Evolutionary conservation across 1,140 invertebrate genomes (phyloP).

Genomic region (Goniozus legneri): DNA sequence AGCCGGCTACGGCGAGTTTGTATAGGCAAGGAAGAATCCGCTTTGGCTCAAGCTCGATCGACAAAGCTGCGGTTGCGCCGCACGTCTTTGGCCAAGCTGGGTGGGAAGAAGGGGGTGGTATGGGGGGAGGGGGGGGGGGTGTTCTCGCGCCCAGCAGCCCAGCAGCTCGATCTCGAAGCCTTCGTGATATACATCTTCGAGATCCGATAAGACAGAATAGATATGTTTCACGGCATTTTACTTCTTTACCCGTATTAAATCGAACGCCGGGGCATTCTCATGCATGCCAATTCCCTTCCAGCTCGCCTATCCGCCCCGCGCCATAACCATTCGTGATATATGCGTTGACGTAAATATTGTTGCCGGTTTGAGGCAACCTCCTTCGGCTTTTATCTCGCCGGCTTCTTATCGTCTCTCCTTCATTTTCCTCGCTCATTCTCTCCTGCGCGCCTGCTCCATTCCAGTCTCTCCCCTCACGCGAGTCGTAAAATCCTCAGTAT

Average conservation of each 20-base stretch:
- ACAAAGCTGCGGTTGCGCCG: too few relatives aligned
- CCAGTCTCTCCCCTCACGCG: too few relatives aligned
- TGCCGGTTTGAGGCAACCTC: constrained; percentile 21
- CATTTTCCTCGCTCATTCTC: too few relatives aligned
- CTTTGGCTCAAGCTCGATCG: constrained; percentile 19
- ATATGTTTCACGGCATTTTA: constrained; percentile 45
- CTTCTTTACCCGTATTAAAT: constrained; percentile 50
- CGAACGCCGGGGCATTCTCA: constrained; percentile 48
- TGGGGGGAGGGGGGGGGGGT: background rate
- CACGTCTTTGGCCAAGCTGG: background rate
- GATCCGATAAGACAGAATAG: constrained; percentile 48
- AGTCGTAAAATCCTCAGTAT: too few relatives aligned
- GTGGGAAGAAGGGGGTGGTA: constrained; percentile 1
- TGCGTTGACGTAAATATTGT: constrained; percentile 44
- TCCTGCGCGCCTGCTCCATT: too few relatives aligned
- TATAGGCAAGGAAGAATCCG: constrained; percentile 9
- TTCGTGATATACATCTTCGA: constrained; percentile 43
- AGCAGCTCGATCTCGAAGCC: constrained; percentile 23
- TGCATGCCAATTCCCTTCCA: constrained; percentile 47
- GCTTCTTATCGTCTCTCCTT: too few relatives aligned
- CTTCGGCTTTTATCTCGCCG: too few relatives aligned
- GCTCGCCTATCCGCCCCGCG: constrained; percentile 3
- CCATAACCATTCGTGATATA: constrained; percentile 29
- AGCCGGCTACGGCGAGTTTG: constrained; percentile 1
- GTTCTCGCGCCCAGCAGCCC: background rate